Evolutionary conservation across 2,888 invertebrate species (phyloP).

Genomic region (Labia minor): DNA sequence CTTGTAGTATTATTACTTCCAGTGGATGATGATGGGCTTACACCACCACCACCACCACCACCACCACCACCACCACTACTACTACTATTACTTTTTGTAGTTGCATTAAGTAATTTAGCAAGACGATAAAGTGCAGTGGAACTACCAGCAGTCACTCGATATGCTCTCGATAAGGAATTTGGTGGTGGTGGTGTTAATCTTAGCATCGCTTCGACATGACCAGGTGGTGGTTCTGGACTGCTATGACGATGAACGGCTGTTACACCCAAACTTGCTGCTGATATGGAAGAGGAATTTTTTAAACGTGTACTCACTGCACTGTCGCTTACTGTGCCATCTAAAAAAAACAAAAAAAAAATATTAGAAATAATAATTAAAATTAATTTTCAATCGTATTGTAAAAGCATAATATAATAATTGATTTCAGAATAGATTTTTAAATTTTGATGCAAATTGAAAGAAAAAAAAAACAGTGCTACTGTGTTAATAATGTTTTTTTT

Average conservation of each 20-base stretch:
- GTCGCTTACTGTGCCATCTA: slow-evolving; percentile 32
- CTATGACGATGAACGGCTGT: slow-evolving; percentile 22
- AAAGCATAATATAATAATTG: too few relatives aligned
- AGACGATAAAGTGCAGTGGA: slow-evolving; percentile 42
- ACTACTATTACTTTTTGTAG: slow-evolving; percentile 24
- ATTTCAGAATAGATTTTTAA: too few relatives aligned
- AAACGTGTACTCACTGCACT: slow-evolving; percentile 3
- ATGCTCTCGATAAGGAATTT: slow-evolving; percentile 45
- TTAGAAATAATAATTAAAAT: too few relatives aligned
- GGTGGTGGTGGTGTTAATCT: slow-evolving; percentile 43
- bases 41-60: background rate
- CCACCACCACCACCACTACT: background rate
- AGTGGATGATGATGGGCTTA: slow-evolving; percentile 9
- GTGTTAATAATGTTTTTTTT: too few relatives aligned
- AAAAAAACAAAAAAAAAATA: too few relatives aligned
- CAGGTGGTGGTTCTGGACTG: slow-evolving; percentile 22
- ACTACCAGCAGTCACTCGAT: slow-evolving; percentile 37
- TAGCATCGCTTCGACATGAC: slow-evolving; percentile 22
- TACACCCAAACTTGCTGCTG: background rate
- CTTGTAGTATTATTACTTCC: slow-evolving; percentile 42
- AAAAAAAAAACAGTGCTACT: too few relatives aligned
- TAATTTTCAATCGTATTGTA: too few relatives aligned
- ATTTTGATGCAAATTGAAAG: too few relatives aligned
- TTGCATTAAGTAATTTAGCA: slow-evolving; percentile 46
- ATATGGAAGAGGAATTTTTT: background rate